Evolutionary conservation across 2,797 vertebrate genomes (phyloP), one percentile per base, ranked within the genome.

Genomic region (Melanotaenia parkinsoni): DNA sequence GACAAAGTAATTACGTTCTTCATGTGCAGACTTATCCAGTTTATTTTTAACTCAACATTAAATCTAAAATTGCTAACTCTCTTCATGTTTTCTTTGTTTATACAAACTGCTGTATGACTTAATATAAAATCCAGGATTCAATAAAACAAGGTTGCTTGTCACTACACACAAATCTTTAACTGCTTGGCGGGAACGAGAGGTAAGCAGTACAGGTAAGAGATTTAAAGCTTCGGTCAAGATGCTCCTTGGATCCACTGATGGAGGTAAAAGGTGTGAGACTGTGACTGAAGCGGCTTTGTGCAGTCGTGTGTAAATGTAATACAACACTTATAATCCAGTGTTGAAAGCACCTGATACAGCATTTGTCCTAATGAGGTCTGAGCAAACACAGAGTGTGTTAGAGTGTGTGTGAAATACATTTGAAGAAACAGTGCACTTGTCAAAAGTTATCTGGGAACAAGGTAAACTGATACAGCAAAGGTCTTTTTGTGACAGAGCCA

Each of bases 381-480:
- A 40, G 43, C 43, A 6, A 43, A 43, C 16, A 43, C 16, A 40
- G 13, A 47, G 26, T 28, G 50, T 37, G 33, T 45, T 50, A 47
- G 26, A 18, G 50, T 37, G 33, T 45, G 11, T 20, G 45, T 33
- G 56, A 8, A 70, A 67, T 47, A 51, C 45, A 59, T 64, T 37
- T 61, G n/a, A 0, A 72, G 57, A 32, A 1, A 56, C 51, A 57
- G 38, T 9, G 33, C 45, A 51, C 63, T 58, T 38, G n/a, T 32
- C 1, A 66, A 58, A 57, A 73, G 35, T 67, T 43, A 30, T 13
- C 22, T 64, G 72, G 80, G 76, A 75, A 72, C 58, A 11, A 62
- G 43, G 77, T 81, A 77, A 84, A 74, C 60, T 13, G 76, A 86
- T 67, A 79, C 58, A 37, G 62, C 63, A 30, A 16, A 57, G 9